Evolutionary conservation across 2,113 vertebrate species (phyloP), one percentile per base, ranked within the genome.

Genomic region (Sorex araneus): DNA sequence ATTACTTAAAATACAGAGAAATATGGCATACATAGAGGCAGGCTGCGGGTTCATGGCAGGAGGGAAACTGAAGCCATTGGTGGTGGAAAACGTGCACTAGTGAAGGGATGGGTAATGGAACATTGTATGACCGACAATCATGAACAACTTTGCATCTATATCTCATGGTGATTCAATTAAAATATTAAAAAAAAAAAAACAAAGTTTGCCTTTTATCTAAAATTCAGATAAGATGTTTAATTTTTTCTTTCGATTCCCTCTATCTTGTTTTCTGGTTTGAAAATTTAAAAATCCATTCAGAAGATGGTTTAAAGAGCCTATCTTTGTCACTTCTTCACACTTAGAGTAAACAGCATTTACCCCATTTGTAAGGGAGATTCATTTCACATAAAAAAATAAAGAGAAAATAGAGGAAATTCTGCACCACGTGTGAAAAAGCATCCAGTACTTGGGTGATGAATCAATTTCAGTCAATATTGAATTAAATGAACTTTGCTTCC

Each of bases 331-430:
- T 15, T 57, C 81, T 77, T 87, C 32, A 3, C 3, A 5, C 4
- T 19, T 0, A 12, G 40, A 32, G 43, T 36, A 18, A 28, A 18
- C 4, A 40, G 19, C 19, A 21, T 5, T 10, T 12, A 18, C n/a
- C 13, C 5, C 43, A 18, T 78, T 11, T 75, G 36, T 6, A 28
- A 47, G 70, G 66, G 66, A 78, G 45, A 45, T 23, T 23, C 23
- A 66, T 9, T 4, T 1, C 36, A 15, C 25, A 5, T 71, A 25
- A 9, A 80, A 74, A 70, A 43, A 4, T 0, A 28, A 30, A 28
- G 28, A 3, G 27, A 8, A 85, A 30, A 73, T 0, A 4, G 36
- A 23, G 21, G 16, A 43, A 45, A 30, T 7, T 67, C 23, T 66
- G 45, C 27, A 19, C 16, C 3, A 36, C 34, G 23, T 21, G 21